A percentile compares a stretch with the other conserved stretches of the same genome.
These are phyloP conservation scores for Prionchulus punctatus DNA, from an alignment of 2,888 invertebrate species.

Conservation along the genomic window DNA sequence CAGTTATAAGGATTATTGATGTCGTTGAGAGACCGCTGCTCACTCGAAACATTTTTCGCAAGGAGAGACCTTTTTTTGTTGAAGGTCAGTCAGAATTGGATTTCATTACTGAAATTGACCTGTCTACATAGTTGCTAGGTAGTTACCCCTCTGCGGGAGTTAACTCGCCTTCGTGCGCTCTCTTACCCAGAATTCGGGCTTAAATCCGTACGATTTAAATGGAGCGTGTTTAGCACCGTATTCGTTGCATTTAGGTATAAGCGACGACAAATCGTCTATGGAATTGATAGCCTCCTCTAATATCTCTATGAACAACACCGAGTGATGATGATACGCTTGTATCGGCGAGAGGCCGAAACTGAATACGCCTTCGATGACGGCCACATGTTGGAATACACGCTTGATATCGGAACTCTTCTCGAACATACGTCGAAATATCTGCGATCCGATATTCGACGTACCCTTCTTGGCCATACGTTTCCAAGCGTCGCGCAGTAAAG, in stretches of 20 bases:
- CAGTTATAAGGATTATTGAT: too few relatives aligned
- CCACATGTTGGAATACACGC: slow-evolving; percentile 13
- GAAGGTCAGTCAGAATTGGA: too few relatives aligned
- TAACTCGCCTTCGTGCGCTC: too few relatives aligned
- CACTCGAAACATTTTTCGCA: too few relatives aligned
- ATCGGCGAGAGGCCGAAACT: slow-evolving; percentile 6
- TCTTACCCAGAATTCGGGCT: slow-evolving; percentile 5
- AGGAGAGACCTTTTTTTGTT: too few relatives aligned
- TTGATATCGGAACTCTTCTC: slow-evolving; percentile 11
- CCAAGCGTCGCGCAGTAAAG: slow-evolving; percentile 1
- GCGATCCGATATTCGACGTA: not conserved
- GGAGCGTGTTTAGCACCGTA: slow-evolving; percentile 8
- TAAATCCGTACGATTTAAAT: slow-evolving; percentile 6
- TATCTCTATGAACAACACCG: not conserved
- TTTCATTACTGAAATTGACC: too few relatives aligned
- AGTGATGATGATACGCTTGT: slow-evolving; percentile 5
- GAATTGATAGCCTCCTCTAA: slow-evolving; percentile 4
- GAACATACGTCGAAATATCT: slow-evolving; percentile 8
- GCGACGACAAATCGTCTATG: not conserved
- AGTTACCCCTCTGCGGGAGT: too few relatives aligned
- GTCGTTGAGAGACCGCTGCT: too few relatives aligned
- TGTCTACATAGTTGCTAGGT: too few relatives aligned
- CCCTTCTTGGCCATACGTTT: slow-evolving; percentile 3
- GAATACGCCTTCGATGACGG: slow-evolving; percentile 13
- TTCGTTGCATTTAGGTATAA: slow-evolving; percentile 1